Evolutionary conservation across 2,888 invertebrate species (phyloP).

Genomic region (Drosophila melanosoma): DNA sequence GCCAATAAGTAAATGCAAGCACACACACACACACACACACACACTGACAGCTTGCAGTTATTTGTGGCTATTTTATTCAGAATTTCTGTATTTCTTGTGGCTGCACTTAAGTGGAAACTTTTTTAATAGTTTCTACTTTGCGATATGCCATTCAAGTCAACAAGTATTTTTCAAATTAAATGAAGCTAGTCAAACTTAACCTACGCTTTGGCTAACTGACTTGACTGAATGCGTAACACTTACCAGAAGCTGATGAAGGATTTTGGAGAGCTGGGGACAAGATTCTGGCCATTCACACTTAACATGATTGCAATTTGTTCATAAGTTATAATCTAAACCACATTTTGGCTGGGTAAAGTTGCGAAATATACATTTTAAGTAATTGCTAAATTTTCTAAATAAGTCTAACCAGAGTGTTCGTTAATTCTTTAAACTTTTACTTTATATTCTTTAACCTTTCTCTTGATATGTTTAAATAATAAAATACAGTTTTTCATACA

Average conservation of each 20-base stretch:
- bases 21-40: neutral
- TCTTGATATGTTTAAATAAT: neutral
- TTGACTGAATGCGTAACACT: neutral
- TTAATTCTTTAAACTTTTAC: neutral
- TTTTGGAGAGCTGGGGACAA: neutral
- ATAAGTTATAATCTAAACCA: neutral
- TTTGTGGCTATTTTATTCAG: conserved; percentile 39
- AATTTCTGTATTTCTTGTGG: conserved; percentile 16
- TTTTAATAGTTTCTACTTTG: conserved; percentile 34
- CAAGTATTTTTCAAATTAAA: conserved; percentile 3
- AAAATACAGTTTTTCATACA: neutral
- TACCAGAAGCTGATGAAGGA: neutral
- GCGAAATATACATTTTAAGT: neutral
- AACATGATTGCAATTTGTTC: neutral
- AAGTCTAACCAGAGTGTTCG: neutral
- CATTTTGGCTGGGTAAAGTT: neutral
- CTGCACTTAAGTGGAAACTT: conserved; percentile 45
- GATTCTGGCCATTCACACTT: neutral
- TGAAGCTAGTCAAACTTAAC: neutral
- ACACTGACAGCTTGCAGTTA: conserved; percentile 36
- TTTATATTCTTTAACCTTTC: neutral
- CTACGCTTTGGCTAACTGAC: neutral
- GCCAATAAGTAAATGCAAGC: conserved; percentile 43
- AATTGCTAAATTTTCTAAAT: neutral
- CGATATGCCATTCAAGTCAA: conserved; percentile 5